Base-by-base conservation (phyloP, 2,888 invertebrate species). In the Platycheirus albimanus region DNA sequence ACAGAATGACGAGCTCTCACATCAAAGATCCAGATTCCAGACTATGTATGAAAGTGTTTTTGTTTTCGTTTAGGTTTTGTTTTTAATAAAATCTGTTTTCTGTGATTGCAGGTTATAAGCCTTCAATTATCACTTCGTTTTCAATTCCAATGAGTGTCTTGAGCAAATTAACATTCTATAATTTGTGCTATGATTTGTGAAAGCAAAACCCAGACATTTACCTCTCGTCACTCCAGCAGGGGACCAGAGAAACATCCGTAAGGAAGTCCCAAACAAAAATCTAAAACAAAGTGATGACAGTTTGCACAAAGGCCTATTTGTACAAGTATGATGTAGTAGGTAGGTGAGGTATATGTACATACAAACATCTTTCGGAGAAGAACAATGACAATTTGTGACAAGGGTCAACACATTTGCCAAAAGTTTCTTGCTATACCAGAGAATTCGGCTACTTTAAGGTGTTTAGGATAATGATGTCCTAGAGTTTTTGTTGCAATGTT, bases 401-500 rank as follows among this genome's bases (percentile, higher is more conserved):
- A 45, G 66, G 58, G 64, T 61, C 61, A 58, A 15, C 17, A 69
- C 17, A 69, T 49, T 61, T 52, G 72, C 38, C 38, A 72, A 45
- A 88, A 86, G 87, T 87, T 85, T 86, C 85, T 70, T 85, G 86
- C 67, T 80, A 80, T 80, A 85, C 70, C 71, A 80, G 47, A 74
- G 70, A 77, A 76, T 85, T 66, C 74, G 63, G 86, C 88, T 88
- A 88, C 88, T 89, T 87, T 87, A 85, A 85, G 87, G 86, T 86
- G 78, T 85, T 88, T 86, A 87, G 86, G 80, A 84, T 75, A 81
- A 61, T 66, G 45, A 47, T 84, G 58, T 76, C 81, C 76, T 70
- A 76, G 63, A 69, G 79, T 64, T 80, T 28, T 45, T 38, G 49
- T 24, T 30, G 24, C 38, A 56, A 49, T 38, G 45, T 70, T 49